Evolutionary conservation across 1,140 invertebrate genomes (phyloP), one percentile per base, ranked within the genome.

Genomic region (Nomia melanderi): DNA sequence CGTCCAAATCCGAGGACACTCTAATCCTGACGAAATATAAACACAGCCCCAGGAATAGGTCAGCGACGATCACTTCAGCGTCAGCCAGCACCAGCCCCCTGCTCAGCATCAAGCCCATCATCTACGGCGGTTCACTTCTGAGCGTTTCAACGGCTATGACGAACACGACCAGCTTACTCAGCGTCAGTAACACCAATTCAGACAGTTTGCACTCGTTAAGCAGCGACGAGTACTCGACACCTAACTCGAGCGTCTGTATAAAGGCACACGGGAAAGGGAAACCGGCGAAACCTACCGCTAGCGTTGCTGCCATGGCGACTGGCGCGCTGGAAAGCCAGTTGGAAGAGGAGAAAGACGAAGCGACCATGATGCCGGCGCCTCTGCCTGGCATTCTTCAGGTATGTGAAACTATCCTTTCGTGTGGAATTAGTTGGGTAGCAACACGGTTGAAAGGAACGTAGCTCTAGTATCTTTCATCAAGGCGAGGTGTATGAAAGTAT

Each of bases 1-100:
- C 96, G 0, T 96, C 96, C 0, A 93, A 95, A 39, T 96, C 96
- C 74, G 96, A 97, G 87, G 96, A 97, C 82, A 96, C 95, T 0
- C 85, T 97, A 25, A 93, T 95, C 3, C 87, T 94, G 4, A 87
- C 89, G 0, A 93, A 93, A 77, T 93, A 94, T 85, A 93, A 94
- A 65, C 92, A 93, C 3, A 93, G 93, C 71, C 93, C 93, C 0
- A 92, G 93, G 79, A 93, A 92, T 54, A 91, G 92, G 59, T 93
- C 93, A 6, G 92, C 92, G 20, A 93, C 93, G 1, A 91, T 93
- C 59, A 93, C 94, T 0, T 95, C 94, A 36, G 91, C 94, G 1
- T 95, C 95, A 0, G 94, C 94, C 0, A 94, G 94, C n/a, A 95
- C 94, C 1, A 95, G 95, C 90, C 95, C 94, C 9, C 89, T 94